phyloP scores from a whole-genome alignment of 1,140 invertebrate species.

The Pseudomyrmex pallidus region DNA sequence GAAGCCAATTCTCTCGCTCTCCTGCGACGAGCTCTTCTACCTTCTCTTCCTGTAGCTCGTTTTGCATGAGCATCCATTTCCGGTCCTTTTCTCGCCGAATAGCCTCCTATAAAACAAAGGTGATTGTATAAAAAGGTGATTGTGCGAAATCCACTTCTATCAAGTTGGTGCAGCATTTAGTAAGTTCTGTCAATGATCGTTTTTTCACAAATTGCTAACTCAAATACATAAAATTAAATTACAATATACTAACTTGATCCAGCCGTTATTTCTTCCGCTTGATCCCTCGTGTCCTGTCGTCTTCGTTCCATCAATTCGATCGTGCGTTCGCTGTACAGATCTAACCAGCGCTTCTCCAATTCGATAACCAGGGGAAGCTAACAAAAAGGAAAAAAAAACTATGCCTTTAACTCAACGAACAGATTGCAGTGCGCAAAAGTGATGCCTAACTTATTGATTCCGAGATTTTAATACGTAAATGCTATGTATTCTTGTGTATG shows the following conservation, averaged over 20 bases:
- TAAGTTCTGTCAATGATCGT: no score
- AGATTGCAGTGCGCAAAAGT: constrained; percentile 10
- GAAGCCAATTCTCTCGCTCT: constrained; percentile 88
- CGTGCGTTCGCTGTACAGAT: constrained; percentile 90
- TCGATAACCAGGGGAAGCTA: constrained; percentile 91
- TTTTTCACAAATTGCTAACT: no score
- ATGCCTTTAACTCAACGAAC: constrained; percentile 63
- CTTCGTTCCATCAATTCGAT: constrained; percentile 92
- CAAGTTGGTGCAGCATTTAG: no score
- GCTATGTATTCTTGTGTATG: no score
- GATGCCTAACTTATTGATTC: constrained; percentile 6
- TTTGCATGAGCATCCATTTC: constrained; percentile 91
- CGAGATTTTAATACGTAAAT: constrained; percentile 4
- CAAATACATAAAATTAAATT: neutral
- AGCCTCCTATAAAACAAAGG: constrained; percentile 75
- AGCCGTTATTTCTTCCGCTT: constrained; percentile 94
- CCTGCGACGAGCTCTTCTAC: constrained; percentile 91
- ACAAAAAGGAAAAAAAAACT: constrained; percentile 77
- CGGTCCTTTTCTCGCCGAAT: constrained; percentile 84
- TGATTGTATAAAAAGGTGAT: constrained; percentile 23
- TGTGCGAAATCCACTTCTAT: neutral
- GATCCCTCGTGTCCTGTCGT: constrained; percentile 96
- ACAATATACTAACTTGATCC: constrained; percentile 86
- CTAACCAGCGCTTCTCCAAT: constrained; percentile 92
- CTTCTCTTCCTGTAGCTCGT: constrained; percentile 95